Evolutionary conservation across 2,888 invertebrate genomes (phyloP).

Genomic region (Caenorhabditis parvicauda): DNA sequence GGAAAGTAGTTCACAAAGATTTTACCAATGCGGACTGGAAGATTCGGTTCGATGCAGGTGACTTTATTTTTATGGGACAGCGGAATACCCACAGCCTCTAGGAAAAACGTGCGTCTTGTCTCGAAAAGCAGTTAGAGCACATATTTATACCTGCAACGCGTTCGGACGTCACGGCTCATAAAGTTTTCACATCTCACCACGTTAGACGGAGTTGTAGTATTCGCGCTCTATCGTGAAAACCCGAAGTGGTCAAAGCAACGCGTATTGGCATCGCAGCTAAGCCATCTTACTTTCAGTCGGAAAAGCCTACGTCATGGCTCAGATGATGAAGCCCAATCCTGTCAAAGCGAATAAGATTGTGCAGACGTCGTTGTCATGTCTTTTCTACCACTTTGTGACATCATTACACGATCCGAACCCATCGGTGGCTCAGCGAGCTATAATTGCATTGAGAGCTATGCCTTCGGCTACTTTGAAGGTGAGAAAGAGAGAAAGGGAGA

Average conservation of each 20-base stretch:
- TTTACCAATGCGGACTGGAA: constrained; percentile 88
- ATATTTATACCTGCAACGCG: too few species aligned
- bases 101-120: too few species aligned
- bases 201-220: too few species aligned
- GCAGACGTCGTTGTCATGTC: constrained; percentile 89
- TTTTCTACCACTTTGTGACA: constrained; percentile 91
- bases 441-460: constrained; percentile 55
- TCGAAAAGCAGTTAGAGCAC: too few species aligned
- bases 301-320: constrained; percentile 84
- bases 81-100: background rate
- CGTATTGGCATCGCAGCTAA: too few species aligned
- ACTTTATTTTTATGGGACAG: background rate
- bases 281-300: constrained; percentile 73
- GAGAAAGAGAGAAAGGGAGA: background rate
- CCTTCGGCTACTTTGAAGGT: constrained; percentile 47
- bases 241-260: too few species aligned
- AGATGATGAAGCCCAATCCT: constrained; percentile 87
- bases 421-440: constrained; percentile 79
- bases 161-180: too few species aligned
- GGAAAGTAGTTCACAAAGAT: constrained; percentile 88
- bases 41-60: constrained; percentile 82
- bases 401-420: constrained; percentile 93
- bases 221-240: too few species aligned
- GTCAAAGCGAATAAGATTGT: constrained; percentile 76
- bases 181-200: too few species aligned